Evolutionary conservation across 2,797 vertebrate genomes (phyloP).

Genomic region (Rhadinocentrus ornatus): DNA sequence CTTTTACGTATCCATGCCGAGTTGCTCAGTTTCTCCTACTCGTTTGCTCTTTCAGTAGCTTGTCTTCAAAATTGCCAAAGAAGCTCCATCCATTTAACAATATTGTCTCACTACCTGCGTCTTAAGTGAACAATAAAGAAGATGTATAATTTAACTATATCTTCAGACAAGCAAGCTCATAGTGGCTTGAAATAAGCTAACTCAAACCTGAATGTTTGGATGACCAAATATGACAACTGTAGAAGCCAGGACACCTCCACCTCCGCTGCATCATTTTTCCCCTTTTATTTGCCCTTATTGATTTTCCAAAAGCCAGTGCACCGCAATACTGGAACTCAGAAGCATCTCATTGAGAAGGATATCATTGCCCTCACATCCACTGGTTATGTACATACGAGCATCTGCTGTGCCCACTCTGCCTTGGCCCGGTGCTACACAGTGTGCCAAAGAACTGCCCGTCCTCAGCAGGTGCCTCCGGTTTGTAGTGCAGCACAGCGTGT

Average conservation of each 20-base stretch:
- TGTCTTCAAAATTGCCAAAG: background rate
- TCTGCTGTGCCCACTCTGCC: conserved; percentile 19
- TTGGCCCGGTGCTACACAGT: conserved; percentile 9
- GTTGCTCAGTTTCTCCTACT: background rate
- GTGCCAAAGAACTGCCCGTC: conserved; percentile 19
- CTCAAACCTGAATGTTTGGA: background rate
- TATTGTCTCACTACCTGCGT: background rate
- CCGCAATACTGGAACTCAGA: background rate
- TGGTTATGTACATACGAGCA: conserved; percentile 9
- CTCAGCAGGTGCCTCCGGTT: conserved; percentile 49
- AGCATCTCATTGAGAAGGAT: conserved; percentile 8
- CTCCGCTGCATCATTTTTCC: background rate
- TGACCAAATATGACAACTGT: background rate
- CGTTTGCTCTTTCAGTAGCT: background rate
- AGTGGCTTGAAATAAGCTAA: background rate
- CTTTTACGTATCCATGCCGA: too few species aligned
- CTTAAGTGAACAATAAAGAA: background rate
- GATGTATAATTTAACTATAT: background rate
- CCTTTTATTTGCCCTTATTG: background rate
- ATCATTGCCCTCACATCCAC: background rate
- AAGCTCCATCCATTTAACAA: background rate
- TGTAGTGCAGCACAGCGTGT: conserved; percentile 38
- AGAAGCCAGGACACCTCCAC: background rate
- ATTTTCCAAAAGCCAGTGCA: background rate
- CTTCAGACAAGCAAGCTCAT: background rate